Base-by-base conservation (phyloP, 2,113 vertebrate genomes). In the Oxyura jamaicensis region DNA sequence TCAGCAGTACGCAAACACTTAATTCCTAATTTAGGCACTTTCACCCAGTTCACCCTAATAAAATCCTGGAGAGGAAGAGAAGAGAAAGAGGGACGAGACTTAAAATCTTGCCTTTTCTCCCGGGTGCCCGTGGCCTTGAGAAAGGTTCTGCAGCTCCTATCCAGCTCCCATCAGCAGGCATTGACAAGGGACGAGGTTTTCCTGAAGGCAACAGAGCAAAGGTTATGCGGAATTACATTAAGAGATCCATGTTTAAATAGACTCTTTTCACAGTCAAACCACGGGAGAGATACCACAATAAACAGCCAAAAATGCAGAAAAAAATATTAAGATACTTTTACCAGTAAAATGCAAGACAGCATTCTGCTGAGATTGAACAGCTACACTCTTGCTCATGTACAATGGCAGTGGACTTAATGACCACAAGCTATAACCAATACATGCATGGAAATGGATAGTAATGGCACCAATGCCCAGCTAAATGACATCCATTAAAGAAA, bases 121-220 rank as follows among this genome's bases (percentile, higher is more conserved):
- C 98, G 26, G 95, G 89, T 53, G 97, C 92, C 85, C 98, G 98
- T 29, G 98, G 97, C 82, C 97, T 98, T 80, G 97, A 98, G 42
- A 98, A 98, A 36, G 97, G 92, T 63, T 99, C 98, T 26, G 97
- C 98, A 33, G 96, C 97, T 39, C 95, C 98, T 83, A 99, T 97
- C 93, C 98, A 98, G 56, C 98, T 98, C 26, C 97, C 97, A 56
- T 99, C 99, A 10, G 98, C 99, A 26, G 99, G 99, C 99, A 99
- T 99, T 90, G 99, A 99, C 90, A 99, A 89, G 9, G 99, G 99
- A 36, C 99, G 98, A 66, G 99, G 98, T 96, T 99, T 99, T 91
- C 98, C 99, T 99, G 95, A 56, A 62, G 52, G 48, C 9, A 96
- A 25, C 4, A 93, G 2, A 71, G 78, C 58, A 33, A 73, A 83